Percentiles rank a stretch among this genome's conserved stretches.
Evolutionary conservation across 2,797 vertebrate species (phyloP).

Genomic region (Mallotus villosus): DNA sequence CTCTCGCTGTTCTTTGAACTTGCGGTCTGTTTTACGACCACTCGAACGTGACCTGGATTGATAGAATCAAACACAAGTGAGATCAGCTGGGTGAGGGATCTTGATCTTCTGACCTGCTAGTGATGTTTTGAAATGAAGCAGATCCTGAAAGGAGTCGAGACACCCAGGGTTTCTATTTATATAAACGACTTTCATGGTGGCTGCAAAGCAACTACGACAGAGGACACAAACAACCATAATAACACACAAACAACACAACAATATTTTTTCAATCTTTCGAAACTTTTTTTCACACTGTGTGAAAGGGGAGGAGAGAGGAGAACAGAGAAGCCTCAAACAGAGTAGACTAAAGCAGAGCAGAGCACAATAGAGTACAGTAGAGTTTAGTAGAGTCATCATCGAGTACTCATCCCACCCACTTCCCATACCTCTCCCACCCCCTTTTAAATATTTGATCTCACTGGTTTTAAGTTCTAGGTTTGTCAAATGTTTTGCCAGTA

Average conservation of each 20-base stretch:
- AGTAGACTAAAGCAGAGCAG: too few species aligned
- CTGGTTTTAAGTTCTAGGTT: background rate
- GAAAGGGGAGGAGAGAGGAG: too few species aligned
- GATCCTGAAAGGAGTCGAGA: conserved; percentile 10
- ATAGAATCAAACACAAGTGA: background rate
- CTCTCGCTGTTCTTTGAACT: conserved; percentile 23
- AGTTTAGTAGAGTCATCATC: too few species aligned
- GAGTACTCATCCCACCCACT: too few species aligned
- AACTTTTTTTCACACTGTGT: background rate
- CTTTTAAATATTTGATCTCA: conserved; percentile 50
- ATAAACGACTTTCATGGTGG: conserved; percentile 52
- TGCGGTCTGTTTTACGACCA: conserved; percentile 6
- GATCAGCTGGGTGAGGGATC: background rate
- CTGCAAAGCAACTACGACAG: conserved; percentile 39
- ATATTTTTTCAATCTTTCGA: conserved; percentile 20
- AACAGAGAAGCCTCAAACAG: too few species aligned
- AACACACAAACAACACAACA: conserved; percentile 36
- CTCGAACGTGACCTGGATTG: conserved; percentile 9
- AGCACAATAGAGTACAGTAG: too few species aligned
- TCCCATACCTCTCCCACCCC: conserved; percentile 24
- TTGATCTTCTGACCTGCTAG: conserved; percentile 22
- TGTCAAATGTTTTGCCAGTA: conserved; percentile 12
- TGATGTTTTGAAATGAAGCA: conserved; percentile 1
- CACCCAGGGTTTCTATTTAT: conserved; percentile 35
- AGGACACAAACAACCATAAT: conserved; percentile 23